Evolutionary conservation across 2,888 invertebrate genomes (phyloP).

Genomic region (Aradus depressus): DNA sequence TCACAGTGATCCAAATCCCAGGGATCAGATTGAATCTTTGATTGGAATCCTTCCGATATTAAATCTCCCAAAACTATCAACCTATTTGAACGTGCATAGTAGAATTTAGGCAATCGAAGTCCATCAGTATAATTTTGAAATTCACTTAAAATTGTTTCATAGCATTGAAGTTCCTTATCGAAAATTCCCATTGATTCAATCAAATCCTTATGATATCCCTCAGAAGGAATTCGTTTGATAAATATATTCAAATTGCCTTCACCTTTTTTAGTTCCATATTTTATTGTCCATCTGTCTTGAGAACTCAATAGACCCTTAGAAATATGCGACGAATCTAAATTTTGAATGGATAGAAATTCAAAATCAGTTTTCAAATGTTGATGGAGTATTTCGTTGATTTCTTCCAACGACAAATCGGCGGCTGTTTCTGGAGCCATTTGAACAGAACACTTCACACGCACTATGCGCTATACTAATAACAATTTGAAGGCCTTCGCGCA

Average conservation of each 20-base stretch:
- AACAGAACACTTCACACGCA: no score
- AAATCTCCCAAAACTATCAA: constrained; percentile 18
- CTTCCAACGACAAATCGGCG: constrained; percentile 1
- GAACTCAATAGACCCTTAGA: constrained; percentile 2
- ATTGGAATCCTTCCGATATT: constrained; percentile 6
- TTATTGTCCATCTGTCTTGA: background rate
- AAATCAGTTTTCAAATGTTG: constrained; percentile 1
- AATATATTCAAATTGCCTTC: background rate
- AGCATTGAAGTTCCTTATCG: constrained; percentile 18
- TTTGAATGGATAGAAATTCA: constrained; percentile 2
- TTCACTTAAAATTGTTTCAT: constrained; percentile 14
- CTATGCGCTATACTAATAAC: no score
- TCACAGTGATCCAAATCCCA: constrained; percentile 11
- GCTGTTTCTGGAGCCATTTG: no score
- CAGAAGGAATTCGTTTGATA: constrained; percentile 2
- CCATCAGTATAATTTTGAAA: constrained; percentile 6
- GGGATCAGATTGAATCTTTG: constrained; percentile 1
- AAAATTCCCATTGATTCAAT: constrained; percentile 9
- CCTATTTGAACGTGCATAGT: background rate
- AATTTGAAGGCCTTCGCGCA: no score
- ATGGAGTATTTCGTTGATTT: background rate
- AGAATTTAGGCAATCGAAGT: constrained; percentile 3
- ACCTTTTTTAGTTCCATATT: background rate
- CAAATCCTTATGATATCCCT: background rate
- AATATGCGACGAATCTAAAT: background rate